Conservation (phyloP, 2,113 vertebrate species). For the Melanotaenia duboulayi region DNA sequence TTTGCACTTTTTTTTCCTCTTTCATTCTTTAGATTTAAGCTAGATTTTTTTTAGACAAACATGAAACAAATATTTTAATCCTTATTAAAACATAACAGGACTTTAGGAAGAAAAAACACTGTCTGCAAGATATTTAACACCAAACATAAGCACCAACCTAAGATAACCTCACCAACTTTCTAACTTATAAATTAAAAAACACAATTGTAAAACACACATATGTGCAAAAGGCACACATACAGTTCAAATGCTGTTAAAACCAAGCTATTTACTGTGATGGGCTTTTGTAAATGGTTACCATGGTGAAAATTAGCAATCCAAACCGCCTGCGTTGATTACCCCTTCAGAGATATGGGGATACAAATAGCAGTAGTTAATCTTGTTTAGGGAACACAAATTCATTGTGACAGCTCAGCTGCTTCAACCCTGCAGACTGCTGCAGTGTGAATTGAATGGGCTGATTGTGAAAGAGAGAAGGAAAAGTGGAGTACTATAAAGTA, state of each 20-base stretch:
- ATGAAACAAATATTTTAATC: neutral
- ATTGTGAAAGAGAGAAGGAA: constrained; percentile 66
- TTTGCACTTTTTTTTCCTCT: neutral
- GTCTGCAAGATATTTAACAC: neutral
- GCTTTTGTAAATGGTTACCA: constrained; percentile 70
- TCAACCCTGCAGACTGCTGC: constrained; percentile 64
- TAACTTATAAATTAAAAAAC: neutral
- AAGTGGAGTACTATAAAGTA: constrained; percentile 35
- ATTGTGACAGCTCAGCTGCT: constrained; percentile 77
- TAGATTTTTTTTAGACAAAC: neutral
- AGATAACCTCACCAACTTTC: neutral
- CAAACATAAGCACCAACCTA: neutral
- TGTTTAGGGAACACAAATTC: constrained; percentile 81
- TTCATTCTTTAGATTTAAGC: neutral
- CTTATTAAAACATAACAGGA: neutral
- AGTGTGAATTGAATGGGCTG: constrained; percentile 69
- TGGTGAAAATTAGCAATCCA: constrained; percentile 77
- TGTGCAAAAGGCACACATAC: constrained; percentile 30
- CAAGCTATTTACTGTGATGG: constrained; percentile 62
- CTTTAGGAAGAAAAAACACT: neutral
- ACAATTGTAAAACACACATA: constrained; percentile 9
- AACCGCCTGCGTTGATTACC: constrained; percentile 74
- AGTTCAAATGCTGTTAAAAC: constrained; percentile 41
- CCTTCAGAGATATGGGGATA: constrained; percentile 76
- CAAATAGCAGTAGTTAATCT: constrained; percentile 84